Conservation (phyloP, 1,140 invertebrate genomes). For the Zeugodacus cucurbitae region DNA sequence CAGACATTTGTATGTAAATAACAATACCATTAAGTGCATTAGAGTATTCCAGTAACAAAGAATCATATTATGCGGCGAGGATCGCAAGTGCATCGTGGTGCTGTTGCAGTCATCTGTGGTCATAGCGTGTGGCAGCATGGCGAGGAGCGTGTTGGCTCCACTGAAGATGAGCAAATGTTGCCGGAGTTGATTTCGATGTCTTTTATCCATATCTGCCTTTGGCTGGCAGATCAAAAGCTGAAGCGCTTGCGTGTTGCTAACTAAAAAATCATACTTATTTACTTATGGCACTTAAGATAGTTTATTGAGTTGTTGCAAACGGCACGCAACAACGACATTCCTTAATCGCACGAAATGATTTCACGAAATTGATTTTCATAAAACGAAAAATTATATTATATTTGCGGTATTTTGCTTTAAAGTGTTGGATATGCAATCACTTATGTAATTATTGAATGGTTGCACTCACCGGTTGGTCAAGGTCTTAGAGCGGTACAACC, state of each 20-base stretch:
- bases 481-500: no score
- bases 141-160: slow-evolving; percentile 3
- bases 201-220: not conserved
- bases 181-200: not conserved
- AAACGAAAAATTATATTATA: not conserved
- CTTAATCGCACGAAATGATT: slow-evolving; percentile 11
- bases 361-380: slow-evolving; percentile 2
- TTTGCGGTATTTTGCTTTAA: no score
- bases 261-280: slow-evolving; percentile 27
- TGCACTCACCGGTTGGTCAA: no score
- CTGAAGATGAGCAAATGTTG: slow-evolving; percentile 1
- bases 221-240: not conserved
- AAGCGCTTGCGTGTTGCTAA: not conserved
- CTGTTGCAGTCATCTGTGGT: not conserved
- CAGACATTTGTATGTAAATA: not conserved
- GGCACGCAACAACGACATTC: slow-evolving; percentile 27
- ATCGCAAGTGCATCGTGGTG: not conserved
- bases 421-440: no score
- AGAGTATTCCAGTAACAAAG: not conserved
- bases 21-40: no score
- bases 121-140: not conserved
- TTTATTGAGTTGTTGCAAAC: slow-evolving; percentile 23
- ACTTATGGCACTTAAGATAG: slow-evolving; percentile 33
- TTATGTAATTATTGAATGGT: no score
- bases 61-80: not conserved